Base-by-base conservation (phyloP, 2,797 vertebrate species). In the Rhynchotus rufescens region DNA sequence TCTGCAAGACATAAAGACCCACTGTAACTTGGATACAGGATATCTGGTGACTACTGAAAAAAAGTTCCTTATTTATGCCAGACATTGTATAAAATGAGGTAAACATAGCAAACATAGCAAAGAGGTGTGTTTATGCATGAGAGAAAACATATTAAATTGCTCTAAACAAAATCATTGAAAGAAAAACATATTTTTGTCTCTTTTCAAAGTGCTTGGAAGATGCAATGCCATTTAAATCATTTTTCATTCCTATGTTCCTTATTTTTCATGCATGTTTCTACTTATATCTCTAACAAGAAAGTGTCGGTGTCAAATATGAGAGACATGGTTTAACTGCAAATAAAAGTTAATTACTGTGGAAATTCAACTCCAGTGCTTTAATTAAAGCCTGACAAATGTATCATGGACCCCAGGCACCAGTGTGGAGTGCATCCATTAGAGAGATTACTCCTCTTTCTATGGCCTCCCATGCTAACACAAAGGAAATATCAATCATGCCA, bases 381-480 rank as follows among this genome's bases (percentile, higher is more conserved):
- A 97, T 97, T 95, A 97, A 94, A 95, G 91, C 87, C 83, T 97
- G 94, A 97, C 89, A 91, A 94, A 90, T 80, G 83, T 92, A 95
- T 88, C 76, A 87, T 36, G 61, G 74, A 93, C 75, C 90, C 74
- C 86, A 93, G 90, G 86, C 89, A 90, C 83, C 85, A 92, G 89
- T 23, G 0, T 54, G 80, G 88, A 96, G 67, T 56, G 86, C 86
- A 92, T 65, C 85, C 89, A 94, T 95, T 94, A 94, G 62, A 90
- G 56, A 96, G 91, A 95, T 96, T 93, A 94, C 84, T 92, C 85
- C 44, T 87, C 79, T 95, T 94, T 92, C 86, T 84, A 62, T 26
- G 88, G 83, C 84, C 75, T 92, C 73, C 80, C 74, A 80, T 88
- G 83, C 75, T 85, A 96, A 90, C 90, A 97, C 89, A 97, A 96